Percentiles rank a stretch among this genome's conserved stretches.
Conservation (phyloP, 1,140 invertebrate genomes). For the Sycophila sp. region DNA sequence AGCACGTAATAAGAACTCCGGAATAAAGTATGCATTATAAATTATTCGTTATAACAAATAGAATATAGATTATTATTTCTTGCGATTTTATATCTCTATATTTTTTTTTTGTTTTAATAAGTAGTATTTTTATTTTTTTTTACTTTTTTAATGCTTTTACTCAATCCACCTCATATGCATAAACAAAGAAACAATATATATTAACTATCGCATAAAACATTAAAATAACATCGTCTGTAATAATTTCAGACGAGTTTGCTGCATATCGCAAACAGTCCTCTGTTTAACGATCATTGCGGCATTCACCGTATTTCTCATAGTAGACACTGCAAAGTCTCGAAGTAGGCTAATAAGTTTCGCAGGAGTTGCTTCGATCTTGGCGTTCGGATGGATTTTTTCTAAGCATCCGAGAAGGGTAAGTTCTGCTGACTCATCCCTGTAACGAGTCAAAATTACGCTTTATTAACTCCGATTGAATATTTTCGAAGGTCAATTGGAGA, state of each 20-base stretch:
- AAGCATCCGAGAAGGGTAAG: constrained; percentile 64
- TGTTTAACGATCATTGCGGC: constrained; percentile 59
- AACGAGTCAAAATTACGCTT: constrained; percentile 15
- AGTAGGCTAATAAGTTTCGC: constrained; percentile 74
- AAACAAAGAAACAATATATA: too few species aligned
- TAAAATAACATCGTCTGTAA: too few species aligned
- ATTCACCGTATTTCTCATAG: constrained; percentile 70
- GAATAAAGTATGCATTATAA: too few species aligned
- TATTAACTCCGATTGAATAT: constrained; percentile 20
- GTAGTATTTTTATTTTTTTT: too few species aligned
- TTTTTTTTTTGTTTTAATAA: too few species aligned
- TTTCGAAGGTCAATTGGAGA: constrained; percentile 76
- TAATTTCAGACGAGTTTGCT: constrained; percentile 39
- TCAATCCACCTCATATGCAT: too few species aligned
- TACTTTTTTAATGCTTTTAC: too few species aligned
- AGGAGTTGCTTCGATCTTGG: constrained; percentile 70
- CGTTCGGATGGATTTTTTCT: constrained; percentile 71
- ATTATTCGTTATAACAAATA: too few species aligned
- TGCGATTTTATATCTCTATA: too few species aligned
- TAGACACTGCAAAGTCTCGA: constrained; percentile 73
- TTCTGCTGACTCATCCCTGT: neutral
- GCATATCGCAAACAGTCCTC: constrained; percentile 36
- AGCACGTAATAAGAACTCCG: too few species aligned
- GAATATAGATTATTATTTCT: too few species aligned
- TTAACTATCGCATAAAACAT: too few species aligned